Evolutionary conservation across 2,797 vertebrate species (phyloP).

Genomic region (Onychomys leucogaster): DNA sequence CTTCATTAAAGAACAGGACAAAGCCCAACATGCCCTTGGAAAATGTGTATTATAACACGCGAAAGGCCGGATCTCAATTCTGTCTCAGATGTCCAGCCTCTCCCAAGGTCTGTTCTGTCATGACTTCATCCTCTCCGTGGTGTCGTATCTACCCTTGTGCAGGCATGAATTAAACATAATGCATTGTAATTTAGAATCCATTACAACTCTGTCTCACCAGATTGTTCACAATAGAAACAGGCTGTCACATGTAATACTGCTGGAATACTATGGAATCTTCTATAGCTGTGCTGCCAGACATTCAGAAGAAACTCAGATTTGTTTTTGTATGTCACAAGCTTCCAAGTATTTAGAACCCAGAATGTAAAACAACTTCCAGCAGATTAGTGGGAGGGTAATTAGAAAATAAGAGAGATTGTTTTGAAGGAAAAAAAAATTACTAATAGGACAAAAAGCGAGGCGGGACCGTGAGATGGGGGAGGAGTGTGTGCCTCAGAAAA

Average conservation of each 20-base stretch:
- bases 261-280: not conserved
- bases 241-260: not conserved
- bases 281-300: not conserved
- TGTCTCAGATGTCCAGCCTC: not conserved
- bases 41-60: not conserved
- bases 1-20: not conserved
- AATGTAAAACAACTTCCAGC: slow-evolving; percentile 66
- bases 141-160: not conserved
- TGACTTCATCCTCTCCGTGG: not conserved
- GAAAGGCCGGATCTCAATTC: not conserved
- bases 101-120: not conserved
- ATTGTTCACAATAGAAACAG: not conserved
- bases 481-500: too few species aligned
- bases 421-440: not conserved
- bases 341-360: slow-evolving; percentile 67
- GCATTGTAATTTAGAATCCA: not conserved
- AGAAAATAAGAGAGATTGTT: slow-evolving; percentile 56
- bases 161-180: not conserved
- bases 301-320: slow-evolving; percentile 54
- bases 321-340: slow-evolving; percentile 34
- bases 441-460: not conserved
- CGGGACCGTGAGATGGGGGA: not conserved
- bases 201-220: not conserved
- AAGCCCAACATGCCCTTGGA: not conserved
- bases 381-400: slow-evolving; percentile 64